These are phyloP conservation scores for Choreutis nemorana DNA, from an alignment of 2,888 invertebrate species.

Conservation along the genomic window DNA sequence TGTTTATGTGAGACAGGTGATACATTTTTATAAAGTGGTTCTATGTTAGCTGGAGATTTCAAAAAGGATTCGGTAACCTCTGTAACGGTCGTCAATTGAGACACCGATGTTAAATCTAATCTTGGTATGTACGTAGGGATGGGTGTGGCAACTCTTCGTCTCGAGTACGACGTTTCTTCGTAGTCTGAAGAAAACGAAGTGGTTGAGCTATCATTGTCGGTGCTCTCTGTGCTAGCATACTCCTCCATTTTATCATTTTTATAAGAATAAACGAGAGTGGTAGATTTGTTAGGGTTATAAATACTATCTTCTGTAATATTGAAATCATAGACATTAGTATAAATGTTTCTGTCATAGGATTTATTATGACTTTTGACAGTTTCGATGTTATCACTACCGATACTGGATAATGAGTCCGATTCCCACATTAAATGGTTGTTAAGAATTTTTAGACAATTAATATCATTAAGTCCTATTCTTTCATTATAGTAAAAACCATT, in stretches of 20 bases:
- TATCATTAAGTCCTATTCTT: slow-evolving; percentile 15
- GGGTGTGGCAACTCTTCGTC: slow-evolving; percentile 28
- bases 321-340: slow-evolving; percentile 18
- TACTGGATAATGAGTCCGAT: slow-evolving; percentile 32
- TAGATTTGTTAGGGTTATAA: too few species aligned
- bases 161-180: neutral
- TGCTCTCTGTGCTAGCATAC: too few species aligned
- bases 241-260: too few species aligned
- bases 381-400: too few species aligned
- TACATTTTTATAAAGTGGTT: slow-evolving; percentile 11
- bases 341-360: slow-evolving; percentile 17
- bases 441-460: slow-evolving; percentile 30
- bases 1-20: too few species aligned
- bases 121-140: slow-evolving; percentile 33
- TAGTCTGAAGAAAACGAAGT: slow-evolving; percentile 21
- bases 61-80: slow-evolving; percentile 37
- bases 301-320: slow-evolving; percentile 27
- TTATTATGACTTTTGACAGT: slow-evolving; percentile 15
- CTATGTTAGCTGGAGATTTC: slow-evolving; percentile 12
- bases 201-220: slow-evolving; percentile 19
- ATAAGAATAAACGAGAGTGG: too few species aligned
- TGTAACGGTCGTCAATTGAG: slow-evolving; percentile 40
- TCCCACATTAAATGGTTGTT: slow-evolving; percentile 21
- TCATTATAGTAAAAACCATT: slow-evolving; percentile 10
- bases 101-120: slow-evolving; percentile 28